Base-by-base conservation (phyloP, 1,140 invertebrate species). In the Neotoxoptera formosana region DNA sequence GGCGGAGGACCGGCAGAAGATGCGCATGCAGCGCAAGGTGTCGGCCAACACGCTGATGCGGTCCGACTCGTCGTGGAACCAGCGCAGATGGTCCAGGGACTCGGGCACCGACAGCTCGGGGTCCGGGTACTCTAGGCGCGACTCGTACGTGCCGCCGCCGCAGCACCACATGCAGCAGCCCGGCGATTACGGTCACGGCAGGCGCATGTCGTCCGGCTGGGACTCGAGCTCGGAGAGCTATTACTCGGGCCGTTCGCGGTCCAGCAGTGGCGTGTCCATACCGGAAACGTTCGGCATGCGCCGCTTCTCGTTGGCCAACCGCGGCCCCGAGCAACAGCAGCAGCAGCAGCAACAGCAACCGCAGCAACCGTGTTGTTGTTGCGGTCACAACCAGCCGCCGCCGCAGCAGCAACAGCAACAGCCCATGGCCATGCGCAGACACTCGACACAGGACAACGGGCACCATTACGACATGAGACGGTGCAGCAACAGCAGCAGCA, bases 111-210 rank as follows among this genome's bases (percentile, higher is more conserved):
- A 96, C 30, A 94, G 96, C 41, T 94, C 96, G 34, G 95, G 96
- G 94, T 97, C 97, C 34, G 95, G 96, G 8, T 96, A 96, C 94
- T 96, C 96, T 48, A 95, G 97, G 53, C 96, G 0, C 95, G 96
- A 93, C 21, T 84, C 91, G 48, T 93, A 93, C 91, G 34, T 93
- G 20, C 48, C 81, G 36, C 89, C 89, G 36, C 60, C 67, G 41
- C 41, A 47, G 47, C n/a, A 96, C 96, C 93, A 96, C 25, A 8
- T 45, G 14, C 88, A 60, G 23, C 87, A 51, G n/a, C 21, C 94
- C 95, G 4, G 95, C 23, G 91, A 93, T 9, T 93, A 41, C 81
- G 48, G 95, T 9, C 95, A 83, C 89, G 95, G 30, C 95, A 95
- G 91, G 94, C 95, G 48, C 95, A 95, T 95, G 95, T 96, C 93